Percentiles rank a stretch among this genome's conserved stretches.
Conservation (phyloP, 2,113 vertebrate genomes). For the Lycaon pictus region DNA sequence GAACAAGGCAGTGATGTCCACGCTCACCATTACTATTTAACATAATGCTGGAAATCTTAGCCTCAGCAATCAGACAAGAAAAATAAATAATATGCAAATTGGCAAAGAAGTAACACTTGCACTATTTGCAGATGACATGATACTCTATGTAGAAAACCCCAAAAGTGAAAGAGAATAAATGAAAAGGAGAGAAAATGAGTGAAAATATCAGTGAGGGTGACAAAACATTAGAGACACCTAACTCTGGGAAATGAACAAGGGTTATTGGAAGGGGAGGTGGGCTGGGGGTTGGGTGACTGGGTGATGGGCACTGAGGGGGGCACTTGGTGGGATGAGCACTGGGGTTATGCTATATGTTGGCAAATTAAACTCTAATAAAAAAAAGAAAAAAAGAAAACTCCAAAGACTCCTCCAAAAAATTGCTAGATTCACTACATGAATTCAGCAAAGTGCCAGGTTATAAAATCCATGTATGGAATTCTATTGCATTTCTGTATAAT, state of each 20-base stretch:
- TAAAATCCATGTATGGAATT: not conserved
- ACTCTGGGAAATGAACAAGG: too few relatives aligned
- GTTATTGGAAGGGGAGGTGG: too few relatives aligned
- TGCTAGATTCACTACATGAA: not conserved
- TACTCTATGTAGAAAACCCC: not conserved
- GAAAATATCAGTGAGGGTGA: too few relatives aligned
- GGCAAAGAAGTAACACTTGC: not conserved
- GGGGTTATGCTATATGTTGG: too few relatives aligned
- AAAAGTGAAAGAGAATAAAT: too few relatives aligned
- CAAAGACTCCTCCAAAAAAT: not conserved
- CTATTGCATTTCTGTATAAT: not conserved
- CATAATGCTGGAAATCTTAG: not conserved
- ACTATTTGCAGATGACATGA: not conserved
- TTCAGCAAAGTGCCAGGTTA: not conserved
- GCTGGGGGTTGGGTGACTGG: too few relatives aligned
- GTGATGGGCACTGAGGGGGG: too few relatives aligned
- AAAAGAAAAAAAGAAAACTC: not conserved
- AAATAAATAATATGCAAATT: not conserved
- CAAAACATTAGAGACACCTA: too few relatives aligned
- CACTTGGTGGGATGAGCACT: too few relatives aligned
- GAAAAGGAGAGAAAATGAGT: too few relatives aligned
- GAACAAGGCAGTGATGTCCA: not conserved
- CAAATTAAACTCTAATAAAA: too few relatives aligned
- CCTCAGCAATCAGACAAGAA: not conserved
- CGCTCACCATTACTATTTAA: not conserved